Evolutionary conservation across 2,797 vertebrate genomes (phyloP).

Genomic region (Delichon dasypus): DNA sequence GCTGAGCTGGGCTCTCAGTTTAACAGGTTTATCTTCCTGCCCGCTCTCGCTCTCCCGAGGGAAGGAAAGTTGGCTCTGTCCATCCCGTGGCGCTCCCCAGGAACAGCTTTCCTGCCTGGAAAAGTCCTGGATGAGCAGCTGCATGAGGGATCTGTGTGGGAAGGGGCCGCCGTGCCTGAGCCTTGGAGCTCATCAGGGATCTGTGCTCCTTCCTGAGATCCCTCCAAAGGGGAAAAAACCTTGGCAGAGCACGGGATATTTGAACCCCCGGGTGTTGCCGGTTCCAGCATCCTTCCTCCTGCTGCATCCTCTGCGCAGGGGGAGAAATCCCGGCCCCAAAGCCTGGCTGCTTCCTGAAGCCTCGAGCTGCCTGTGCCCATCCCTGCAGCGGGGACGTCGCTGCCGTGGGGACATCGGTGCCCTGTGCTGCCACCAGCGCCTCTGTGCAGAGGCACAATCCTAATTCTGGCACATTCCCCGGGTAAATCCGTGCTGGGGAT

Average conservation of each 20-base stretch:
- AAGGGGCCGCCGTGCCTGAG: background rate
- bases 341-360: background rate
- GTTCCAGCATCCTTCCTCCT: background rate
- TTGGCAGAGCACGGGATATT: background rate
- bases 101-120: background rate
- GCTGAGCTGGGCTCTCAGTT: background rate
- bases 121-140: background rate
- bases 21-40: background rate
- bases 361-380: background rate
- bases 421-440: background rate
- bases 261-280: background rate
- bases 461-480: background rate
- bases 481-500: background rate
- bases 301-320: accelerated
- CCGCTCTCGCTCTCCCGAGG: background rate
- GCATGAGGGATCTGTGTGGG: background rate
- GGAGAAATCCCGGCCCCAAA: background rate
- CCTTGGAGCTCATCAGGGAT: background rate
- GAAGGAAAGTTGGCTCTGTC: background rate
- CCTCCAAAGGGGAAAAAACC: background rate
- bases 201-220: background rate
- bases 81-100: no score
- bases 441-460: background rate
- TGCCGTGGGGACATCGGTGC: background rate
- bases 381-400: background rate